Evolutionary conservation across 92 coral and sea anemone genomes (phyloP).

Genomic region (Paragorgia papillata): DNA sequence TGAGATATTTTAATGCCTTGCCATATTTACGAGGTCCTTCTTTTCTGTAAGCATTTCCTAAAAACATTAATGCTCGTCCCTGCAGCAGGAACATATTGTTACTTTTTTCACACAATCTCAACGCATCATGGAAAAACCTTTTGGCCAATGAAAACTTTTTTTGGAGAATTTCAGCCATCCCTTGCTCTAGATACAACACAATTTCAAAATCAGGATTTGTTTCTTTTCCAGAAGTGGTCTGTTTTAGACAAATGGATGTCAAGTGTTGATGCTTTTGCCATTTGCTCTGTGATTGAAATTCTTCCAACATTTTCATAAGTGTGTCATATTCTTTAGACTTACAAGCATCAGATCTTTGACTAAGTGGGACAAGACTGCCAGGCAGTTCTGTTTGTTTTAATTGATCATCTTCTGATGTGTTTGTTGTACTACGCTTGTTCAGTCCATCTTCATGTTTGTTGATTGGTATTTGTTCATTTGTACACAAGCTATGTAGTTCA

Average conservation of each 20-base stretch:
- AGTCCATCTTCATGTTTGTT: neutral
- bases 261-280: slow-evolving; percentile 10
- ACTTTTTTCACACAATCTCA: slow-evolving; percentile 8
- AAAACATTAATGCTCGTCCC: slow-evolving; percentile 24
- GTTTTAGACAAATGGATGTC: slow-evolving; percentile 7
- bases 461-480: too few species aligned
- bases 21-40: slow-evolving; percentile 20
- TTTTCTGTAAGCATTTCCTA: slow-evolving; percentile 33
- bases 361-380: neutral
- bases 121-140: slow-evolving; percentile 13
- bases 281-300: slow-evolving; percentile 12
- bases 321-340: neutral
- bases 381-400: neutral
- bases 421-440: neutral
- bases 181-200: slow-evolving; percentile 25
- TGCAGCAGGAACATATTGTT: slow-evolving; percentile 2
- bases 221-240: neutral
- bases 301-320: slow-evolving; percentile 15
- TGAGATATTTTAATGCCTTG: slow-evolving; percentile 12
- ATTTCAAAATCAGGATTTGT: slow-evolving; percentile 5
- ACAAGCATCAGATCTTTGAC: neutral
- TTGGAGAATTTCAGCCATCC: slow-evolving; percentile 23
- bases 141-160: slow-evolving; percentile 9
- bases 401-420: neutral
- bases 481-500: too few species aligned